Percentiles rank a stretch among this genome's conserved stretches.
These are phyloP conservation scores for Tyto alba DNA, from an alignment of 2,113 vertebrate species.

Conservation along the genomic window DNA sequence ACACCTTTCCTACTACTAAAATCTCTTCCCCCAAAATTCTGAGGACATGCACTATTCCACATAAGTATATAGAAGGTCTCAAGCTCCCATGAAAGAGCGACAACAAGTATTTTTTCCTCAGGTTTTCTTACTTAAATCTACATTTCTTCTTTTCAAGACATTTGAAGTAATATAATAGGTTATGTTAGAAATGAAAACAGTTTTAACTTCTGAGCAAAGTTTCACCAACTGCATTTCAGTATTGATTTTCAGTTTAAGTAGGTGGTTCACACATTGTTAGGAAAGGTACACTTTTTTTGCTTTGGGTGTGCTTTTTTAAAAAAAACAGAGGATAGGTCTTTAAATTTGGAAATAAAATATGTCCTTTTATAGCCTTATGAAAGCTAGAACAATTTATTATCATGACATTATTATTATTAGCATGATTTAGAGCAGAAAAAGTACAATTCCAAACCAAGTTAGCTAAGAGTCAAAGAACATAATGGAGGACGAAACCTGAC, in stretches of 20 bases:
- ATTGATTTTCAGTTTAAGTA: neutral
- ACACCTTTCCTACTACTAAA: neutral
- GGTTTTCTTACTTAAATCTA: neutral
- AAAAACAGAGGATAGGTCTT: neutral
- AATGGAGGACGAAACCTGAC: neutral
- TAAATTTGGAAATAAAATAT: neutral
- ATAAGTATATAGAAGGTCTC: neutral
- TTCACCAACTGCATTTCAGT: neutral
- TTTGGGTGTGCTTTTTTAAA: neutral
- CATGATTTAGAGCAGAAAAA: neutral
- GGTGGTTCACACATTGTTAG: neutral
- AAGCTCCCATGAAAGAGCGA: neutral
- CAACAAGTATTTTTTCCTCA: neutral
- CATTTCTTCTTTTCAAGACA: neutral
- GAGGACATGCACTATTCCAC: neutral
- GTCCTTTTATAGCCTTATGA: neutral
- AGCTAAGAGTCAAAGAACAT: neutral
- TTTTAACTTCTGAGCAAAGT: neutral
- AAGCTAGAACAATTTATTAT: neutral
- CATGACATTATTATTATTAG: no score
- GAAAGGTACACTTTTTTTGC: neutral
- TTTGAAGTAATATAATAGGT: neutral
- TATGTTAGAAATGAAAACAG: neutral
- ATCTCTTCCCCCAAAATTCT: neutral
- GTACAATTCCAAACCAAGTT: neutral